Conservation (phyloP, 1,140 invertebrate species). For the Leptinotarsa undecemlineata region DNA sequence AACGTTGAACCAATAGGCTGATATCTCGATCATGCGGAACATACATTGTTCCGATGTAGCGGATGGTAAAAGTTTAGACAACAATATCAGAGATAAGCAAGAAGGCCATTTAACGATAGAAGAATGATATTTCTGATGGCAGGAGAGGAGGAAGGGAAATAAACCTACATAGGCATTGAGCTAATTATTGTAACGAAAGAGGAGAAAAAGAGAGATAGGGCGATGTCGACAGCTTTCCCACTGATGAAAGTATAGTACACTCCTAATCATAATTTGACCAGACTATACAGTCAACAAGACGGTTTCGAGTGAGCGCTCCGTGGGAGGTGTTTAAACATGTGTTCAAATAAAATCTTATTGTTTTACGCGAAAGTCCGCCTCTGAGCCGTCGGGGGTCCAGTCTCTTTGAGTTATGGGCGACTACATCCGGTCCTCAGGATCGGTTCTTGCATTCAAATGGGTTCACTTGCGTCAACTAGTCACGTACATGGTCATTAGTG, state of each 20-base stretch:
- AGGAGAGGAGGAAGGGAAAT: too few species aligned
- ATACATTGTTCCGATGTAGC: too few species aligned
- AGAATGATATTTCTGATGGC: too few species aligned
- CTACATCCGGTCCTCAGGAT: conserved; percentile 16
- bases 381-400: conserved; percentile 22
- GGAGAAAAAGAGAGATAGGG: too few species aligned
- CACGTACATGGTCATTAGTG: neutral
- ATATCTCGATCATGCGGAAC: too few species aligned
- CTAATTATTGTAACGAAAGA: too few species aligned
- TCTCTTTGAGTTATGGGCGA: conserved; percentile 17
- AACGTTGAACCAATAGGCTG: neutral
- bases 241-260: too few species aligned
- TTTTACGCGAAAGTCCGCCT: conserved; percentile 41
- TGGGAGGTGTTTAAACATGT: conserved; percentile 50
- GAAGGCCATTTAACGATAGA: too few species aligned
- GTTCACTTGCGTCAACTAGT: neutral
- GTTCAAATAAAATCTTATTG: conserved; percentile 52
- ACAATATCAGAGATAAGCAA: too few species aligned
- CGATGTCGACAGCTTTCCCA: too few species aligned
- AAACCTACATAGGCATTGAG: too few species aligned
- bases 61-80: too few species aligned
- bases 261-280: neutral
- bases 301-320: conserved; percentile 25
- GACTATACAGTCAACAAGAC: neutral
- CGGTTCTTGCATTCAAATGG: neutral